Conservation (phyloP, 2,797 vertebrate species). For the Mycteria americana region DNA sequence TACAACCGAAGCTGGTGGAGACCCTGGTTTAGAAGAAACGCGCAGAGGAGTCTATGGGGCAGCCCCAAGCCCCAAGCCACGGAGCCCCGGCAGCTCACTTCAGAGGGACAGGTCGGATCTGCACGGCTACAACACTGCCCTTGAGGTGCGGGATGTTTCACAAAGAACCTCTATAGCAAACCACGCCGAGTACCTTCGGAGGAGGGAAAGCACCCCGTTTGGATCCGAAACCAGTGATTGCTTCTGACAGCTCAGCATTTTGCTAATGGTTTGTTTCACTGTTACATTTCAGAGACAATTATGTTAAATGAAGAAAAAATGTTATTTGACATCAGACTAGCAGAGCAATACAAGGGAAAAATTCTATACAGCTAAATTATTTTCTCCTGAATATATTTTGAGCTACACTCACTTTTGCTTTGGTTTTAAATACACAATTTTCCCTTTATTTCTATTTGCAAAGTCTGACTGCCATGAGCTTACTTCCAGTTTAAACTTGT, state of each 20-base stretch:
- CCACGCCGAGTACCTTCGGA: accelerated
- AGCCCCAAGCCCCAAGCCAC: background rate
- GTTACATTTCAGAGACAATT: conserved; percentile 33
- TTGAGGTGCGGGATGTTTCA: background rate
- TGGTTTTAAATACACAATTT: background rate
- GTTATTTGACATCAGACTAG: background rate
- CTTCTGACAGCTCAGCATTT: conserved; percentile 31
- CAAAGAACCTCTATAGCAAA: background rate
- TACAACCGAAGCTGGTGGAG: accelerated
- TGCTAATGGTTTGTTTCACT: conserved; percentile 41
- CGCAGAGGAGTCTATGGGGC: background rate
- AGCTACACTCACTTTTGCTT: background rate
- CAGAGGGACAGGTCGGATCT: accelerated
- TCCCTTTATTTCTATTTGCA: background rate
- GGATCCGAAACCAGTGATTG: background rate
- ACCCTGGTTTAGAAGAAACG: background rate
- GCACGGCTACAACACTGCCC: accelerated
- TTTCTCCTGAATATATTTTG: background rate
- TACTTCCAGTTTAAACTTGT: background rate
- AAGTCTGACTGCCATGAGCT: background rate
- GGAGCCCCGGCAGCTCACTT: background rate
- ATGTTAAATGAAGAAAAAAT: conserved; percentile 25
- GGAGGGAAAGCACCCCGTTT: background rate
- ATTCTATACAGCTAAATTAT: background rate
- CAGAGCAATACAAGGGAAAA: background rate